Percentiles rank a stretch among this genome's conserved stretches.
These are phyloP conservation scores for Cinclus mexicanus DNA, from an alignment of 2,113 vertebrate genomes.

Conservation along the genomic window DNA sequence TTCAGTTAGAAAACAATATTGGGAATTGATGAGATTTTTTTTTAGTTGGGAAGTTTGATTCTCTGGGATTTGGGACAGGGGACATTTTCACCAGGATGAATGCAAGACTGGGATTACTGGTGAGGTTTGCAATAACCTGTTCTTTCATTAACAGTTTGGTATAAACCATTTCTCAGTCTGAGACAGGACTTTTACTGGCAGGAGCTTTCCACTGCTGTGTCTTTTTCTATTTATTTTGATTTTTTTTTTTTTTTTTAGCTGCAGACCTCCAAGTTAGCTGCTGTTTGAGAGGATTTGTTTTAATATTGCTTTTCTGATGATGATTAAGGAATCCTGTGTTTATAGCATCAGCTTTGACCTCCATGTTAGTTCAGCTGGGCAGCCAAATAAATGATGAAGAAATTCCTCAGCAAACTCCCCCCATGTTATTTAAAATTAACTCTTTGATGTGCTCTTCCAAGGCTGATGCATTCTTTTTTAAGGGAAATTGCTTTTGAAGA, in stretches of 20 bases:
- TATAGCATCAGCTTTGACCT: conserved; percentile 16
- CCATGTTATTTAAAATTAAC: neutral
- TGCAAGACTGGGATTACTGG: neutral
- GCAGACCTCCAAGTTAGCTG: neutral
- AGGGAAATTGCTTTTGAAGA: neutral
- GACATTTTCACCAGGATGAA: neutral
- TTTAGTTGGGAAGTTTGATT: neutral
- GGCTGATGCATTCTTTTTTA: neutral
- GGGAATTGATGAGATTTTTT: no score
- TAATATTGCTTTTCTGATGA: conserved; percentile 39
- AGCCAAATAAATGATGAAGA: neutral
- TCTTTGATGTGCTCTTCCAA: neutral
- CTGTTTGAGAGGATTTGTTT: conserved; percentile 13
- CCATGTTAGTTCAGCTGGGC: conserved; percentile 35
- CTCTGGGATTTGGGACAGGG: neutral
- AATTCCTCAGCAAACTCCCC: neutral
- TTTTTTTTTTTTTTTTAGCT: neutral
- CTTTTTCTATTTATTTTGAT: neutral
- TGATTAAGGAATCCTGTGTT: conserved; percentile 23
- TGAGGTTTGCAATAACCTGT: neutral
- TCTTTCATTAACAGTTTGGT: neutral
- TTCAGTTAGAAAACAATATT: neutral
- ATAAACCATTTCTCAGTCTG: neutral
- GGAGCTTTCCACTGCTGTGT: neutral
- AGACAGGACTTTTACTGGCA: neutral